A percentile compares a stretch with the other conserved stretches of the same genome.
Evolutionary conservation across 2,888 invertebrate species (phyloP).

Genomic region (Micoletzkya japonica): DNA sequence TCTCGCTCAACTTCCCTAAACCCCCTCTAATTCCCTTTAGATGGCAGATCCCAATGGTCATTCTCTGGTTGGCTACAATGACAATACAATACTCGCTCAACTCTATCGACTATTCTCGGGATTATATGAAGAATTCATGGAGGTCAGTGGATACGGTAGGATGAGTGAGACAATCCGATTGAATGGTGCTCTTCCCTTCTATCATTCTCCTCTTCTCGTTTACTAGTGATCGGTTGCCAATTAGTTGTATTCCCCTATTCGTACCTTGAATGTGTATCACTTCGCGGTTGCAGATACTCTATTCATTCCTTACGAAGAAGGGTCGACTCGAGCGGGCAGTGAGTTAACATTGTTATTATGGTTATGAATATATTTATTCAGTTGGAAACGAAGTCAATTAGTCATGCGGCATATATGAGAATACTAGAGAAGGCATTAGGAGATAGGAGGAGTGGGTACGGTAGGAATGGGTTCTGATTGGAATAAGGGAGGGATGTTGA

Average conservation of each 20-base stretch:
- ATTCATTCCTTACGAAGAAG: conserved; percentile 16
- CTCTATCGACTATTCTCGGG: conserved; percentile 2
- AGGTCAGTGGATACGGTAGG: conserved; percentile 12
- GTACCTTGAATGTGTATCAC: too few species aligned
- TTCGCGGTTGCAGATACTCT: neutral
- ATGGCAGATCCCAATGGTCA: neutral
- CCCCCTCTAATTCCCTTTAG: too few species aligned
- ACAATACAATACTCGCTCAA: conserved; percentile 9
- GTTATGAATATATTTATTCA: neutral
- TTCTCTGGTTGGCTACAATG: conserved; percentile 8
- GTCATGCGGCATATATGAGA: conserved; percentile 12
- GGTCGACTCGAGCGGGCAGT: conserved; percentile 23
- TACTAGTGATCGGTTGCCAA: conserved; percentile 1
- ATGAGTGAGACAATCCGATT: too few species aligned
- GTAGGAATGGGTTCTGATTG: neutral
- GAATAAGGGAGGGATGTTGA: too few species aligned
- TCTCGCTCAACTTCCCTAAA: neutral
- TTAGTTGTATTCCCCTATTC: too few species aligned
- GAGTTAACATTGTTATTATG: neutral
- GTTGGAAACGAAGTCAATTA: conserved; percentile 5
- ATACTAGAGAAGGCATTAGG: conserved; percentile 18
- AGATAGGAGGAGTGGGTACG: neutral
- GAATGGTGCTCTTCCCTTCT: too few species aligned
- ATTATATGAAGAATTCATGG: conserved; percentile 18
- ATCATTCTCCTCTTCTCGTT: neutral